A percentile compares a stretch with the other conserved stretches of the same genome.
phyloP scores from a whole-genome alignment of 2,113 vertebrate genomes.

The Condylura cristata region DNA sequence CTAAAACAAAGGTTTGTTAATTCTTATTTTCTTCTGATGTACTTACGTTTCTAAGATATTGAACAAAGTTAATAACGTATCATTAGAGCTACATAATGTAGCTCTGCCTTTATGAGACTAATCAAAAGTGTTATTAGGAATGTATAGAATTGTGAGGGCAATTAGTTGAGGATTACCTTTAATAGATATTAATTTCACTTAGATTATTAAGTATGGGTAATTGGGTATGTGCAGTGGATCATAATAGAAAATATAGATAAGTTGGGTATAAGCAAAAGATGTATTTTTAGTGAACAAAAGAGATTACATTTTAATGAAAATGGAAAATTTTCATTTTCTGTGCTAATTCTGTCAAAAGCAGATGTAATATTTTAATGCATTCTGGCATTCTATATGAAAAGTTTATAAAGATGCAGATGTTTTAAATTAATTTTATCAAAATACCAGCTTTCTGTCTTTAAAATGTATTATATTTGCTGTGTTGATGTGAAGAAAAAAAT shows the following conservation, averaged over 20 bases:
- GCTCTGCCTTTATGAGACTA: slow-evolving; percentile 58
- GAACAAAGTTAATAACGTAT: slow-evolving; percentile 63
- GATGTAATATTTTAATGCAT: background rate
- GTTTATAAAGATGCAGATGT: slow-evolving; percentile 4
- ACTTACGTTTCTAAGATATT: background rate
- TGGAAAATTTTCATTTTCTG: too few species aligned
- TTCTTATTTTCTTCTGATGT: background rate
- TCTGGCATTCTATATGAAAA: slow-evolving; percentile 11
- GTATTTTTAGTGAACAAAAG: slow-evolving; percentile 77
- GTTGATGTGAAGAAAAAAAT: background rate
- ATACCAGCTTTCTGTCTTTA: background rate
- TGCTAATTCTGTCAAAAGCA: slow-evolving; percentile 52
- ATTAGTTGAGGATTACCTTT: slow-evolving; percentile 74
- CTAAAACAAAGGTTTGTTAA: background rate
- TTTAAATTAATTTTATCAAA: background rate
- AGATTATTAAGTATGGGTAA: slow-evolving; percentile 77
- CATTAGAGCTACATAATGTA: slow-evolving; percentile 63
- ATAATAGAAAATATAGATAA: slow-evolving; percentile 79
- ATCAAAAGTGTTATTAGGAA: slow-evolving; percentile 78
- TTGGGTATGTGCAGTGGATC: slow-evolving; percentile 77
- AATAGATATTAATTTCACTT: slow-evolving; percentile 83
- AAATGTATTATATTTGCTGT: background rate
- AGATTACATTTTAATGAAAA: slow-evolving; percentile 76
- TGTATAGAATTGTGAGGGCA: slow-evolving; percentile 66
- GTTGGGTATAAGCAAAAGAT: slow-evolving; percentile 70